These are phyloP conservation scores for Salticus scenicus DNA, from an alignment of 2,888 invertebrate genomes.

Conservation along the genomic window DNA sequence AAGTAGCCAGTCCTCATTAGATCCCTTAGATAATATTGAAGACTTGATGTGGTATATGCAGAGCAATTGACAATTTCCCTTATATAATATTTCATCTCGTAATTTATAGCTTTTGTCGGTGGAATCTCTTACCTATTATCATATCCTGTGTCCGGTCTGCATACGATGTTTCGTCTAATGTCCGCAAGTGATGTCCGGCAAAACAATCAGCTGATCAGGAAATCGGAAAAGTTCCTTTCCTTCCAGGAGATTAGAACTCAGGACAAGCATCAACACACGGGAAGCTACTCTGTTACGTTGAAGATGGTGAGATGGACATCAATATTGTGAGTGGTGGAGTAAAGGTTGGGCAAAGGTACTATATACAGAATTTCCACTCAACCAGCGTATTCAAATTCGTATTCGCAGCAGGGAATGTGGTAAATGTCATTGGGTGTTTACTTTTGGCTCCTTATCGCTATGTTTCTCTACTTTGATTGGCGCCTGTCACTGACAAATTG, in stretches of 20 bases:
- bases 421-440: constrained; percentile 53
- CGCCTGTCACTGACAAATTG: neutral
- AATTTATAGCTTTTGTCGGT: constrained; percentile 48
- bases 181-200: constrained; percentile 57
- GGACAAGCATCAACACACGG: neutral
- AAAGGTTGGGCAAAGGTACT: constrained; percentile 42
- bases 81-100: constrained; percentile 9
- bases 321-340: neutral
- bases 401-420: constrained; percentile 27
- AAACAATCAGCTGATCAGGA: constrained; percentile 63
- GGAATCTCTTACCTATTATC: constrained; percentile 65
- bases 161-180: constrained; percentile 18
- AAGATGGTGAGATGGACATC: constrained; percentile 23
- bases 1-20: no score
- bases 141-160: constrained; percentile 67
- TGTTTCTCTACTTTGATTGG: neutral
- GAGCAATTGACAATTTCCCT: neutral
- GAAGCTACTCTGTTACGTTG: neutral
- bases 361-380: constrained; percentile 59
- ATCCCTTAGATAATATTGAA: no score
- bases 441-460: constrained; percentile 67
- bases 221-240: constrained; percentile 36
- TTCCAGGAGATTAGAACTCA: neutral
- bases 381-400: constrained; percentile 56
- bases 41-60: no score